phyloP scores from a whole-genome alignment of 1,140 invertebrate genomes.

The Drosophila saltans region DNA sequence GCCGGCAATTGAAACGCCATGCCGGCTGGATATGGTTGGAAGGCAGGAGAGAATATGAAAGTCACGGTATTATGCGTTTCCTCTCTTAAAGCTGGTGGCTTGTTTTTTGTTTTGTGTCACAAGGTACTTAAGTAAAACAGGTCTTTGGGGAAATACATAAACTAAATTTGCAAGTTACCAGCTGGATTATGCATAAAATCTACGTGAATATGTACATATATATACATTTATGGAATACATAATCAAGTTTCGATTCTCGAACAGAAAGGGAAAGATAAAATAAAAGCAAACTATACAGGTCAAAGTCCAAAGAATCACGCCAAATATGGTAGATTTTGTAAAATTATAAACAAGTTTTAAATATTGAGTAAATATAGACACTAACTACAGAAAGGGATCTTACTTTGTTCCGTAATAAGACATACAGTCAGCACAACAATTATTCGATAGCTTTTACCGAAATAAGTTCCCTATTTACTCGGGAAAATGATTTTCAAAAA shows the following conservation, averaged over 20 bases:
- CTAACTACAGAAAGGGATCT: too few species aligned
- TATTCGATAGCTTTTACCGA: too few species aligned
- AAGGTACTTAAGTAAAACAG: slow-evolving; percentile 21
- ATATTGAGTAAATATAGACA: too few species aligned
- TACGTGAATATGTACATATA: neutral
- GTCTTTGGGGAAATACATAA: slow-evolving; percentile 30
- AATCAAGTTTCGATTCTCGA: neutral
- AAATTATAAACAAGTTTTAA: too few species aligned
- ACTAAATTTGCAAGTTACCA: slow-evolving; percentile 19
- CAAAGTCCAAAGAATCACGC: too few species aligned
- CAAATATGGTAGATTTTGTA: too few species aligned
- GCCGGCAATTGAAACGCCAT: slow-evolving; percentile 47
- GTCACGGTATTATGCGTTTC: slow-evolving; percentile 9
- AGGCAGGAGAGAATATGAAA: slow-evolving; percentile 23
- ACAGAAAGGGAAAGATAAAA: too few species aligned
- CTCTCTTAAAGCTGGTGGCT: slow-evolving; percentile 23
- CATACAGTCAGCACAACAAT: too few species aligned
- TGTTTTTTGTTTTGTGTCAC: neutral
- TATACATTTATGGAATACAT: neutral
- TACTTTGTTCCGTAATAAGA: too few species aligned
- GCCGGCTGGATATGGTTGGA: slow-evolving; percentile 1
- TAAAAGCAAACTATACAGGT: too few species aligned
- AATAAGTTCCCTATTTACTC: too few species aligned
- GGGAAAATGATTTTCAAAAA: too few species aligned
- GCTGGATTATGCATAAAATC: slow-evolving; percentile 28